Evolutionary conservation across 2,113 vertebrate species (phyloP).

Genomic region (Ptychochromis oligacanthus): DNA sequence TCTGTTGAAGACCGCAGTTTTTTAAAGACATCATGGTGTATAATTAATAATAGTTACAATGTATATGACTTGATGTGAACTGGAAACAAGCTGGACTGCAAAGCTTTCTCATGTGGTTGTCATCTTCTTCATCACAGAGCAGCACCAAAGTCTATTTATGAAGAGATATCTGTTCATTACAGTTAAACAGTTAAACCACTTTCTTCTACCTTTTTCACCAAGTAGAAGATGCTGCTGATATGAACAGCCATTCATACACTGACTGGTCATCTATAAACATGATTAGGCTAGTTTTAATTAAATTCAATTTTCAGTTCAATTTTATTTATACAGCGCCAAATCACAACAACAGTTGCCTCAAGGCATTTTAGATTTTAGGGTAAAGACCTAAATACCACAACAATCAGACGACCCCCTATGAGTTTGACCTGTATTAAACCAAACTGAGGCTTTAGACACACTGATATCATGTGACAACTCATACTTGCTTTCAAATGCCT

Average conservation of each 20-base stretch:
- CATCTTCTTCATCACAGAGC: background rate
- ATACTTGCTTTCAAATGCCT: background rate
- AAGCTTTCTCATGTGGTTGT: accelerated
- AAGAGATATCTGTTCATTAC: background rate
- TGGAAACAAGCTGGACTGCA: background rate
- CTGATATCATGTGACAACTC: no score
- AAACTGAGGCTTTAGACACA: background rate
- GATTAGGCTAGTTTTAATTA: no score
- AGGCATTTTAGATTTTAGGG: no score
- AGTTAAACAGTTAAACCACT: background rate
- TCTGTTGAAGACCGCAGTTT: accelerated
- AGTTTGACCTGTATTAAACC: accelerated
- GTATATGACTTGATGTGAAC: background rate
- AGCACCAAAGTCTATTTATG: background rate
- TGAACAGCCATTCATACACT: background rate
- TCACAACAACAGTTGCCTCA: no score
- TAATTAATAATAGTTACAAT: accelerated
- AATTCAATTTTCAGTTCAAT: no score
- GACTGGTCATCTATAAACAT: background rate
- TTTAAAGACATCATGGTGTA: background rate
- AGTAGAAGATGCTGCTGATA: background rate
- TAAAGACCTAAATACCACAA: no score
- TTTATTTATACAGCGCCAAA: no score
- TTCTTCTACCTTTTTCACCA: background rate
- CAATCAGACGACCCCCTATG: no score